Evolutionary conservation across 2,113 vertebrate genomes (phyloP).

Genomic region (Solenodon paradoxus): DNA sequence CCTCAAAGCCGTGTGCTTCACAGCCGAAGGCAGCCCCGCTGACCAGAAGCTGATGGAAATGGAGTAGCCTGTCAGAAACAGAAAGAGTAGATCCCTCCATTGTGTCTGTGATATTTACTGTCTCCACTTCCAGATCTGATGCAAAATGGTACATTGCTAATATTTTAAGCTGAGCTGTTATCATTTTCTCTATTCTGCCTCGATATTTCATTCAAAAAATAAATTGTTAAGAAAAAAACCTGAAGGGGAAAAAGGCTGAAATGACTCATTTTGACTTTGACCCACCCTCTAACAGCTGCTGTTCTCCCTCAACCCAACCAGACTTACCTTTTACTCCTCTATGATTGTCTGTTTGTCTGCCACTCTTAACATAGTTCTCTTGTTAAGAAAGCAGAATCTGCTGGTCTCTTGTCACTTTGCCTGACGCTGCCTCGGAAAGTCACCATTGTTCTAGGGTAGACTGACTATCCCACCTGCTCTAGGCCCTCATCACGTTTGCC

Average conservation of each 20-base stretch:
- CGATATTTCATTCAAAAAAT: not conserved
- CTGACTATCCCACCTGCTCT: not conserved
- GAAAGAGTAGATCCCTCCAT: not conserved
- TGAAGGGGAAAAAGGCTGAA: not conserved
- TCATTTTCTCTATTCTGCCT: not conserved
- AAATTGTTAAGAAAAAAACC: not conserved
- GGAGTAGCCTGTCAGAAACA: not conserved
- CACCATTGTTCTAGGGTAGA: not conserved
- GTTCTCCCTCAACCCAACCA: not conserved
- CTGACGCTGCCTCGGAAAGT: accelerated
- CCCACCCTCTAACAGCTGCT: not conserved
- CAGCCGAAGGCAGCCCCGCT: not conserved
- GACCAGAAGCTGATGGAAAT: not conserved
- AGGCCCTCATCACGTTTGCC: not conserved
- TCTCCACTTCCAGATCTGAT: not conserved
- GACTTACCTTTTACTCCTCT: not conserved
- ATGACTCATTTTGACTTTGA: not conserved
- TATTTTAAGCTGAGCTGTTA: not conserved
- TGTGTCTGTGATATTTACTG: not conserved
- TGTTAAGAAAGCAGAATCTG: not conserved
- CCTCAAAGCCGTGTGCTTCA: not conserved
- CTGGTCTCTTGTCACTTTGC: not conserved
- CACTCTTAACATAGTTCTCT: not conserved
- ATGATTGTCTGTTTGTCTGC: not conserved
- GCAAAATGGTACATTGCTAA: not conserved